Evolutionary conservation across 1,140 invertebrate species (phyloP).

Genomic region (Drosophila teissieri): DNA sequence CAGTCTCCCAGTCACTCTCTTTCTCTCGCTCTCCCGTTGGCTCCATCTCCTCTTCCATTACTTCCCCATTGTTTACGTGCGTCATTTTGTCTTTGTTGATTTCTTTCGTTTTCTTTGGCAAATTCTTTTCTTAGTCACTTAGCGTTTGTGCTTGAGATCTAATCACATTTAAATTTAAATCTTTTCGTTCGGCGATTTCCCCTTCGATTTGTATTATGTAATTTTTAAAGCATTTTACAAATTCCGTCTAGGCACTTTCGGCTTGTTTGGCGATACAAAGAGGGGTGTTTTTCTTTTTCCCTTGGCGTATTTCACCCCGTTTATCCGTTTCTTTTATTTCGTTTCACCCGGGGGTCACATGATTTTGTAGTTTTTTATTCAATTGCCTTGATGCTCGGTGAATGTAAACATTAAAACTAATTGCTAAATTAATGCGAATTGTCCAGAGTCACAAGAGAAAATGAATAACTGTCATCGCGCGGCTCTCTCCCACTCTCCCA

Average conservation of each 20-base stretch:
- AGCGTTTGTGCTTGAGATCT: constrained; percentile 26
- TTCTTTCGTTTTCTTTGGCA: constrained; percentile 24
- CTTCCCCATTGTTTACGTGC: constrained; percentile 72
- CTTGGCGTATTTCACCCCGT: constrained; percentile 1
- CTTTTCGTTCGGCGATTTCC: constrained; percentile 16
- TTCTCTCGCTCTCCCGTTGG: constrained; percentile 18
- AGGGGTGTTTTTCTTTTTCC: background rate
- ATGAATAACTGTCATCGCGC: constrained; percentile 50
- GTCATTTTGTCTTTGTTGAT: constrained; percentile 56
- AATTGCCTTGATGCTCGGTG: constrained; percentile 12
- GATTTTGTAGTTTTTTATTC: constrained; percentile 39
- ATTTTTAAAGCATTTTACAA: constrained; percentile 64
- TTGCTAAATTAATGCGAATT: constrained; percentile 74
- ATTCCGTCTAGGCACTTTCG: constrained; percentile 60
- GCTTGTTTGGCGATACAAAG: constrained; percentile 18
- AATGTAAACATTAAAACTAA: constrained; percentile 68
- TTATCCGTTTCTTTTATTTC: constrained; percentile 9
- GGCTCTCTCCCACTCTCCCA: constrained; percentile 22
- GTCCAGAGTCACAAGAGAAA: constrained; percentile 68
- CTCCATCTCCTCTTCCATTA: constrained; percentile 15
- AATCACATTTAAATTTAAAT: constrained; percentile 44
- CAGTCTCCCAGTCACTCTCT: constrained; percentile 22
- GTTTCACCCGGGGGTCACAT: constrained; percentile 50
- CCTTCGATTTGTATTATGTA: constrained; percentile 61
- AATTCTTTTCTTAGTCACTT: constrained; percentile 46